These are phyloP conservation scores for Orthosia gracilis DNA, from an alignment of 2,888 invertebrate genomes.

Conservation along the genomic window DNA sequence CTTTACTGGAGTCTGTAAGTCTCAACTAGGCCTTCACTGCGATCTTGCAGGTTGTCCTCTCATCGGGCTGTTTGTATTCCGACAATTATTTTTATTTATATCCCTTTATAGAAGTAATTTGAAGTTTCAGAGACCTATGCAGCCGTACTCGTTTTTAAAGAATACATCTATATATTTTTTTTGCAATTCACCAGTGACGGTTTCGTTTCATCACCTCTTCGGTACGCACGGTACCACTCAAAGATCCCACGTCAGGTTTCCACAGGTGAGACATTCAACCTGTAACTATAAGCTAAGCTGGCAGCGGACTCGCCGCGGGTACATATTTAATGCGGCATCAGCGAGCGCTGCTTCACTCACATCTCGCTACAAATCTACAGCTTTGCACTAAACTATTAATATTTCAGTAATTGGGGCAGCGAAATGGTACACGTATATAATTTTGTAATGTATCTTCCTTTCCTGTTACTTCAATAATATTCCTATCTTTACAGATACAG, in stretches of 20 bases:
- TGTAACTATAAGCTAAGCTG: not conserved
- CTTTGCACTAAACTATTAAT: constrained; percentile 13
- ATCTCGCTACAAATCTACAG: constrained; percentile 12
- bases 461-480: not conserved
- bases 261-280: not conserved
- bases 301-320: not conserved
- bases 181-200: too few relatives aligned
- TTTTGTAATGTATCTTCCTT: not conserved
- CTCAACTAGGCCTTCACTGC: not conserved
- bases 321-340: constrained; percentile 45
- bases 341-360: constrained; percentile 1
- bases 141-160: too few relatives aligned
- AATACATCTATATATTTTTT: too few relatives aligned
- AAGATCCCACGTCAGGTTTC: not conserved
- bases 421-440: not conserved
- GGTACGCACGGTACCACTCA: too few relatives aligned
- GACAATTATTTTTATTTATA: too few relatives aligned
- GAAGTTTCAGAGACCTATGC: too few relatives aligned
- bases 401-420: not conserved
- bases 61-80: too few relatives aligned
- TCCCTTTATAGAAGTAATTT: too few relatives aligned
- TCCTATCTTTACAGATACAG: not conserved
- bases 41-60: too few relatives aligned
- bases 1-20: not conserved
- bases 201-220: too few relatives aligned